Percentiles rank a stretch among this genome's conserved stretches.
phyloP scores from a whole-genome alignment of 2,797 vertebrate genomes.

The Spheniscus humboldti region DNA sequence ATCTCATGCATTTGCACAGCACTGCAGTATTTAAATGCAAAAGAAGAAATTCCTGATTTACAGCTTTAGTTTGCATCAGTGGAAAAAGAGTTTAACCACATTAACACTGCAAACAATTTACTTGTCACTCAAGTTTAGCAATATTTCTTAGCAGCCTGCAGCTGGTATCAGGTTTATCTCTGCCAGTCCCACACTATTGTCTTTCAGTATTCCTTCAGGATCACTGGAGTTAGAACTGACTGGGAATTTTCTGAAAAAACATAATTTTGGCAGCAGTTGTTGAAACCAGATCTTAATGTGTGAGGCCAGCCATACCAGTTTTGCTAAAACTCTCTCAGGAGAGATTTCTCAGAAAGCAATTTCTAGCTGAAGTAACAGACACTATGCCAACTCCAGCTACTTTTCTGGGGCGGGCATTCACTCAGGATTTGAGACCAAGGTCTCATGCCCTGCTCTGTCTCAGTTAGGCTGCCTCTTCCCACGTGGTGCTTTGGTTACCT shows the following conservation, averaged over 20 bases:
- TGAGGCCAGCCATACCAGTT: not conserved
- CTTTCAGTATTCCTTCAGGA: slow-evolving; percentile 21
- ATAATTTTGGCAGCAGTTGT: not conserved
- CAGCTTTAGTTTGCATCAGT: not conserved
- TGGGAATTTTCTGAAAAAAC: slow-evolving; percentile 38
- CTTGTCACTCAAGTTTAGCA: not conserved
- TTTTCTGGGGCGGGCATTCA: not conserved
- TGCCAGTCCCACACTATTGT: not conserved
- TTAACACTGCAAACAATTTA: not conserved
- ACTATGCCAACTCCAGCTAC: not conserved
- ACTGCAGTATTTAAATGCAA: not conserved
- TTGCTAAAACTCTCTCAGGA: not conserved
- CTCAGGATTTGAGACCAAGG: not conserved
- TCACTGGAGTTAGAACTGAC: slow-evolving; percentile 14
- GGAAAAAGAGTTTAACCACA: not conserved
- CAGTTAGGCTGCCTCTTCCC: not conserved
- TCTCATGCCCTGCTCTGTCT: not conserved
- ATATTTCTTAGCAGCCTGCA: not conserved
- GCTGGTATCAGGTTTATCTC: not conserved
- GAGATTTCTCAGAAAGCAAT: not conserved
- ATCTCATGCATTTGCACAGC: not conserved
- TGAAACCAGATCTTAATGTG: not conserved
- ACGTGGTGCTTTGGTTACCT: not conserved
- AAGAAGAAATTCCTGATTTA: not conserved
- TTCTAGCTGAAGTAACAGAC: not conserved